phyloP scores from a whole-genome alignment of 2,888 invertebrate species.

The Drosophila niveifrons region DNA sequence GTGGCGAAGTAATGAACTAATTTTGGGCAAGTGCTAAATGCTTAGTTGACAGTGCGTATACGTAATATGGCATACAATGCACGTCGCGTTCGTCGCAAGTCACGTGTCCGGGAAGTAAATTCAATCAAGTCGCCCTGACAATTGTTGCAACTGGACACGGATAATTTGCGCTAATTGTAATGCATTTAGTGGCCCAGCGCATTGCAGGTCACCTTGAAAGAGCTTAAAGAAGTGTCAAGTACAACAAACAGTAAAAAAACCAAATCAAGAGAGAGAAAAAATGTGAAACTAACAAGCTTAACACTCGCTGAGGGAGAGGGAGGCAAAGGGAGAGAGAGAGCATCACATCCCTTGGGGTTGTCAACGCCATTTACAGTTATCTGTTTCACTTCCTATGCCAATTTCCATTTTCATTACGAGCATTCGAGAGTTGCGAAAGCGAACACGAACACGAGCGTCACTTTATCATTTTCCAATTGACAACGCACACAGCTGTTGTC shows the following conservation, averaged over 20 bases:
- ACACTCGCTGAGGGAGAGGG: constrained; percentile 10
- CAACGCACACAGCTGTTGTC: constrained; percentile 74
- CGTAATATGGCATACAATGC: constrained; percentile 49
- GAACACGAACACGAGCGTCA: constrained; percentile 43
- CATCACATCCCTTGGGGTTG: constrained; percentile 31
- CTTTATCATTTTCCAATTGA: constrained; percentile 80
- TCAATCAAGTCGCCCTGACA: constrained; percentile 71
- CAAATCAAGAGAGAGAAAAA: constrained; percentile 13
- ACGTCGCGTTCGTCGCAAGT: constrained; percentile 53
- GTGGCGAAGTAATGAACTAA: background rate
- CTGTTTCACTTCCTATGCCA: constrained; percentile 64
- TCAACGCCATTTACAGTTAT: constrained; percentile 55
- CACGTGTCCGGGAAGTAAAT: constrained; percentile 71
- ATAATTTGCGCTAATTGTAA: constrained; percentile 77
- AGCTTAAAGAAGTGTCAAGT: background rate
- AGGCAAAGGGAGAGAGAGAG: background rate
- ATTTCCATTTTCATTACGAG: constrained; percentile 64
- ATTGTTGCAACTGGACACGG: constrained; percentile 68
- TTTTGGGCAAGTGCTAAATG: constrained; percentile 19
- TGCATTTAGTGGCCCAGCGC: constrained; percentile 61
- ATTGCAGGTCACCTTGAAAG: constrained; percentile 53
- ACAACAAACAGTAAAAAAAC: constrained; percentile 9
- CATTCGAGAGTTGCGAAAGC: constrained; percentile 27
- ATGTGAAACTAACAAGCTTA: constrained; percentile 53
- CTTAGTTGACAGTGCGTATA: constrained; percentile 44